Percentiles rank a stretch among this genome's conserved stretches.
phyloP scores from a whole-genome alignment of 2,113 vertebrate species.

The Antigone vipio region DNA sequence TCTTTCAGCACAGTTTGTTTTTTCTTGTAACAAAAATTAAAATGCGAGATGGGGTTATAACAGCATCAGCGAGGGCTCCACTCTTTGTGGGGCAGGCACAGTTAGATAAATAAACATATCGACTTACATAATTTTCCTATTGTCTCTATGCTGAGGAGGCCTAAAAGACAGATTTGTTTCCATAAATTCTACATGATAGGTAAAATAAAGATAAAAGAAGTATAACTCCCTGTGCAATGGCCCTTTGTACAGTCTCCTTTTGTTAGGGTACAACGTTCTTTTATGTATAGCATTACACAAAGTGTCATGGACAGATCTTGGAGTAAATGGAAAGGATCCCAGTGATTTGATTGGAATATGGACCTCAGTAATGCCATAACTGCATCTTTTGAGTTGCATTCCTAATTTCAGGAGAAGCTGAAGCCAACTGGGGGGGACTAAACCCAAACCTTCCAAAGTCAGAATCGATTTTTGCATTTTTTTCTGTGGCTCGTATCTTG shows the following conservation, averaged over 20 bases:
- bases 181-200: not conserved
- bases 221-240: not conserved
- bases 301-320: not conserved
- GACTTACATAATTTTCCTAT: not conserved
- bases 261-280: accelerated
- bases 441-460: not conserved
- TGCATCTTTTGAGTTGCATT: not conserved
- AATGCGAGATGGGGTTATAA: not conserved
- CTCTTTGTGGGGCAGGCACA: not conserved
- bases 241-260: not conserved
- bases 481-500: not conserved
- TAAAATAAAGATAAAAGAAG: not conserved
- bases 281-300: not conserved
- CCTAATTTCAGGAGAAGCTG: not conserved
- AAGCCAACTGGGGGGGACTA: not conserved
- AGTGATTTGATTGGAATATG: not conserved
- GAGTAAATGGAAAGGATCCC: not conserved
- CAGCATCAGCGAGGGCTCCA: not conserved
- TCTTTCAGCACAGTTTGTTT: not conserved
- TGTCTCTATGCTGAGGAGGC: not conserved
- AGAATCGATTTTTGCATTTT: not conserved
- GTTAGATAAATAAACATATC: not conserved
- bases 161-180: not conserved
- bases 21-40: not conserved
- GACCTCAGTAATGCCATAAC: not conserved